A percentile compares a stretch with the other conserved stretches of the same genome.
Evolutionary conservation across 37 sponge, comb jelly and placozoan genomes (phyloP).

Genomic region (Diacarnus erythraeanus): DNA sequence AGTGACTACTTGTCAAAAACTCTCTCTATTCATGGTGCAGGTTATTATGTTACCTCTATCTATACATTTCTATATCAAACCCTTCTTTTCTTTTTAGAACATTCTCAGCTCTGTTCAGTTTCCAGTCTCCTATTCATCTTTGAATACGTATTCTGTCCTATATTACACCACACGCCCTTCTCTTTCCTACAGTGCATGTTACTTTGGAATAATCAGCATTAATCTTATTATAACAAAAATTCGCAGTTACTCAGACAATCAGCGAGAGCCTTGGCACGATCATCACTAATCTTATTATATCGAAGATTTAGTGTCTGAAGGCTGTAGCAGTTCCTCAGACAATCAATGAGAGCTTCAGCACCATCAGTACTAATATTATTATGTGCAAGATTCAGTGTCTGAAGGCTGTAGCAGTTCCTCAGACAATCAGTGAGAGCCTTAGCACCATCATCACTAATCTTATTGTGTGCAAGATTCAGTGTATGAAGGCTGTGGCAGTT

Average conservation of each 20-base stretch:
- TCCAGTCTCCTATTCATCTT: too few species aligned
- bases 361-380: neutral
- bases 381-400: neutral
- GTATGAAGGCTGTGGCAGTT: neutral
- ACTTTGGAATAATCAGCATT: too few species aligned
- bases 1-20: too few species aligned
- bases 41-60: too few species aligned
- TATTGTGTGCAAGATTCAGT: neutral
- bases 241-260: neutral
- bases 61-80: too few species aligned
- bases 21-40: too few species aligned
- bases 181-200: too few species aligned
- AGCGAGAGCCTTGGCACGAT: neutral
- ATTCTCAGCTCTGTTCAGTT: too few species aligned
- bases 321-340: neutral
- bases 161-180: too few species aligned
- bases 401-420: neutral
- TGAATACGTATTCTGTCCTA: too few species aligned
- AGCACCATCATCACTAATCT: neutral
- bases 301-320: neutral
- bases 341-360: neutral
- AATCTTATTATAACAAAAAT: too few species aligned
- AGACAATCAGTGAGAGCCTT: neutral
- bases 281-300: neutral
- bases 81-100: too few species aligned